Conservation (phyloP, 1,140 invertebrate species). For the Dendrolimus kikuchii region DNA sequence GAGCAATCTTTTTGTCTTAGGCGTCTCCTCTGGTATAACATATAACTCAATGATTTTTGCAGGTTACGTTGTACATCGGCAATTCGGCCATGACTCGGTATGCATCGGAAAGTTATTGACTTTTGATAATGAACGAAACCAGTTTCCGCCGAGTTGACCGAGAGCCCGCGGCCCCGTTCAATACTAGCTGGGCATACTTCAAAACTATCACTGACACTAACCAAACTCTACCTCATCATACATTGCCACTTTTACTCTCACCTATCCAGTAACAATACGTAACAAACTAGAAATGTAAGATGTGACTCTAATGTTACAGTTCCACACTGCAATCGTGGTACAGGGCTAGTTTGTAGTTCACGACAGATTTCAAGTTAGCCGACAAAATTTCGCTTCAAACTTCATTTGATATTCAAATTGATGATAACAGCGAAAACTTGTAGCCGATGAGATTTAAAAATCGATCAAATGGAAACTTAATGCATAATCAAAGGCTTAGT, state of each 20-base stretch:
- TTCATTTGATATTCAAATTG: constrained; percentile 16
- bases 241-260: constrained; percentile 32
- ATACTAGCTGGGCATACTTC: constrained; percentile 43
- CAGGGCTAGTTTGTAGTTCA: constrained; percentile 32
- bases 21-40: too few relatives aligned
- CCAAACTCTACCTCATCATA: constrained; percentile 26
- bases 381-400: constrained; percentile 13
- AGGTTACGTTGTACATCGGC: constrained; percentile 43
- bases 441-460: constrained; percentile 13
- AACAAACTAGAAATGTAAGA: constrained; percentile 34
- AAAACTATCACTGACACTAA: constrained; percentile 18
- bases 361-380: constrained; percentile 30
- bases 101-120: constrained; percentile 71
- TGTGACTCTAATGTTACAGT: constrained; percentile 1
- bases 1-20: too few relatives aligned
- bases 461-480: constrained; percentile 9
- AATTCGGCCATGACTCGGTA: constrained; percentile 62
- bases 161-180: constrained; percentile 60
- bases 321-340: constrained; percentile 5
- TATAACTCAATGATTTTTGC: constrained; percentile 12
- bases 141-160: constrained; percentile 62
- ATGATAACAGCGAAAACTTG: constrained; percentile 17
- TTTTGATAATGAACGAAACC: constrained; percentile 69
- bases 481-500: constrained; percentile 6
- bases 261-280: constrained; percentile 3